Evolutionary conservation across 1,140 invertebrate genomes (phyloP).

Genomic region (Drosophila insularis): DNA sequence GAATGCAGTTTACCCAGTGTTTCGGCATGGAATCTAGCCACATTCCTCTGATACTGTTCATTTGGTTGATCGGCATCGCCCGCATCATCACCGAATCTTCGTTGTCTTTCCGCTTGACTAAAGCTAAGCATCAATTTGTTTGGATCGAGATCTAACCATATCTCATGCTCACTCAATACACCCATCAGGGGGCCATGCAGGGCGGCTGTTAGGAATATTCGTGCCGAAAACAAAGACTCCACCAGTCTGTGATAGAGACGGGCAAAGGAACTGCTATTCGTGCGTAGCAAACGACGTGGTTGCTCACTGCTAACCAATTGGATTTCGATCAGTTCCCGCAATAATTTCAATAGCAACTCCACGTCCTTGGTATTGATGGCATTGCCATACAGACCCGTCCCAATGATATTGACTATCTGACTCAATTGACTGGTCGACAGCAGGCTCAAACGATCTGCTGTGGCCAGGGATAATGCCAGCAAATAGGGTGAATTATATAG

Average conservation of each 20-base stretch:
- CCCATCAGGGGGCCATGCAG: constrained; percentile 95
- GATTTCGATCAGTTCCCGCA: constrained; percentile 92
- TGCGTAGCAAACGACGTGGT: constrained; percentile 91
- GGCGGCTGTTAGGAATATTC: constrained; percentile 96
- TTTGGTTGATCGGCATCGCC: constrained; percentile 63
- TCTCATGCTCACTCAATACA: constrained; percentile 96
- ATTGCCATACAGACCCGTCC: constrained; percentile 92
- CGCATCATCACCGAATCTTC: constrained; percentile 89
- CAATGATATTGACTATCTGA: constrained; percentile 87
- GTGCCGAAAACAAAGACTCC: constrained; percentile 94
- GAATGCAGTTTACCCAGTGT: constrained; percentile 91
- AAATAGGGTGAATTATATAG: constrained; percentile 91
- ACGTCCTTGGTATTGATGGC: constrained; percentile 92
- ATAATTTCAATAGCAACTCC: constrained; percentile 88
- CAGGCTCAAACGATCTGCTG: constrained; percentile 88
- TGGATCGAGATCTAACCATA: constrained; percentile 96
- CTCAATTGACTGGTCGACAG: constrained; percentile 86
- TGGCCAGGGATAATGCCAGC: constrained; percentile 90
- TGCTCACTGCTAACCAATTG: constrained; percentile 92
- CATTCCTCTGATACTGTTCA: constrained; percentile 87
- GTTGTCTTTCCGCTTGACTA: constrained; percentile 73
- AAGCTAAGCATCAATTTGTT: constrained; percentile 89
- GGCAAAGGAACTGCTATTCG: constrained; percentile 94
- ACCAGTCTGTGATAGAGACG: constrained; percentile 94
- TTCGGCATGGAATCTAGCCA: constrained; percentile 89